phyloP scores from a whole-genome alignment of 2,888 invertebrate species.

The Hyles lineata region DNA sequence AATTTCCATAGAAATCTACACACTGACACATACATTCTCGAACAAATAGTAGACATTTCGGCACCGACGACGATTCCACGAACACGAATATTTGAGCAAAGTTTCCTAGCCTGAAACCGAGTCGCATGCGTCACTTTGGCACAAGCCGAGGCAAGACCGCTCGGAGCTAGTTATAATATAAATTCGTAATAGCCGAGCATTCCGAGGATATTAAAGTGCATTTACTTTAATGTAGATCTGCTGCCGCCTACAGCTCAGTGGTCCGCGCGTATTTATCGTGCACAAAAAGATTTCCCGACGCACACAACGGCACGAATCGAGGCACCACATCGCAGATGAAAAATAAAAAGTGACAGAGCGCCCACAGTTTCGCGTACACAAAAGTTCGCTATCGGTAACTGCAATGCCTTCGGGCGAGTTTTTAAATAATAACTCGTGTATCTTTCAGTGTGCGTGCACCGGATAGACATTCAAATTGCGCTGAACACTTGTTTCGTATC shows the following conservation, averaged over 20 bases:
- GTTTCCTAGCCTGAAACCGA: too few species aligned
- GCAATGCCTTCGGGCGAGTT: slow-evolving; percentile 14
- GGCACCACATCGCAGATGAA: slow-evolving; percentile 1
- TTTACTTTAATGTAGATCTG: slow-evolving; percentile 20
- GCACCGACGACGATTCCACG: too few species aligned
- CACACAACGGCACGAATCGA: slow-evolving; percentile 2
- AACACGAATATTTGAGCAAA: too few species aligned
- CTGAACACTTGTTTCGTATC: neutral
- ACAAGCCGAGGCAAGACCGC: too few species aligned
- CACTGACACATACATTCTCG: too few species aligned
- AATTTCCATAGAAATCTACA: too few species aligned
- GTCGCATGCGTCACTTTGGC: too few species aligned
- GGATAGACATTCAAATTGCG: slow-evolving; percentile 2
- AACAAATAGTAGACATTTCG: too few species aligned
- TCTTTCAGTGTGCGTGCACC: neutral
- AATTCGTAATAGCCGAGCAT: slow-evolving; percentile 5
- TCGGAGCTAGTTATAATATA: neutral
- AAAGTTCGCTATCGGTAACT: slow-evolving; percentile 7
- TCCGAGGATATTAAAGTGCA: slow-evolving; percentile 3
- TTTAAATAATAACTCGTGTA: slow-evolving; percentile 21
- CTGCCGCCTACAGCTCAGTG: neutral
- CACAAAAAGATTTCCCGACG: slow-evolving; percentile 17
- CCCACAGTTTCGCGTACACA: slow-evolving; percentile 20
- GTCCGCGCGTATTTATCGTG: neutral
- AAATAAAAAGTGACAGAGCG: slow-evolving; percentile 16